Base-by-base conservation (phyloP, 1,140 invertebrate genomes). In the Eupristina koningsbergeri region DNA sequence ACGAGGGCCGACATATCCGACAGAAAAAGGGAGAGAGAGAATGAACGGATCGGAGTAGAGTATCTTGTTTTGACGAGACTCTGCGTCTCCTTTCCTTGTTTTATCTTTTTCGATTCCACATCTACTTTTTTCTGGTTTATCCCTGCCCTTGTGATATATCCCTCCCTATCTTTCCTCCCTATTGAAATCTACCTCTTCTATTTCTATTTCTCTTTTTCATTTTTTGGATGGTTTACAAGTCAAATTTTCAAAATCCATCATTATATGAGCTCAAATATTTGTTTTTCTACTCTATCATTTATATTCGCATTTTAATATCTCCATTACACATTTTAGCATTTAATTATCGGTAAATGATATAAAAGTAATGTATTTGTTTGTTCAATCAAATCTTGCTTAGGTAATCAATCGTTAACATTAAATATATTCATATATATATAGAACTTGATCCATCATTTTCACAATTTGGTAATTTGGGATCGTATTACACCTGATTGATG, bases 61-160 rank as follows among this genome's bases (percentile, higher is more conserved):
- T 36, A 77, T 77, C 74, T 77, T 77, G 74, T 77, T 77, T 61
- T 77, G 74, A 77, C 50, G 74, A 77, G 53, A 77, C 41, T 45
- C 29, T 11, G n/a, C n/a, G 8, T 76, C 36, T 47, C 5, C 34
- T 29, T 50, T 36, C 36, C 34, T 61, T 7, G 61, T 22, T 47
- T 45, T 67, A 31, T 29, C 41, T 31, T 34, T 26, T 19, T 31
- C 2, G 11, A 13, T 15, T 50, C 8, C 9, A 31, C 22, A 50
- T 69, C 63, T 79, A 26, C 39, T 67, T n/a, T 69, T 45, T 34
- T 67, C 39, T 61, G 41, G 36, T 67, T 71, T 53, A 63, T 58
- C 71, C 47, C 47, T n/a, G 41, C 41, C 41, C 26, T 58, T 58
- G 0, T 5, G 26, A 58, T 58, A 26, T 26, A 19, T 58, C 22